These are phyloP conservation scores for Oxycera nigricornis DNA, from an alignment of 2,888 invertebrate genomes.

Conservation along the genomic window DNA sequence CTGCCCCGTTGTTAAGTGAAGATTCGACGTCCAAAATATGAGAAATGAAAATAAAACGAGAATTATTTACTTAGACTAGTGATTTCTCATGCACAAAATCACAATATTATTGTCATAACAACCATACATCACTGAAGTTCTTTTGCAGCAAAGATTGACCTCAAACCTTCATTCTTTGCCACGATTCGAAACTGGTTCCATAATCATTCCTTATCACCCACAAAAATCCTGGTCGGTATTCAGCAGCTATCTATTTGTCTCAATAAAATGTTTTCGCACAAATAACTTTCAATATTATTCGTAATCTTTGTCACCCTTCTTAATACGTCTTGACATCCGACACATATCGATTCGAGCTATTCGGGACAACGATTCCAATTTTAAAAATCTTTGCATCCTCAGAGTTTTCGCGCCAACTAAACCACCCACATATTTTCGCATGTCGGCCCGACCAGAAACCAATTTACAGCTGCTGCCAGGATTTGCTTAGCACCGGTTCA, in stretches of 20 bases:
- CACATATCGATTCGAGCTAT: conserved; percentile 16
- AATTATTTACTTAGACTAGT: too few relatives aligned
- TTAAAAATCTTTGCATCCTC: not conserved
- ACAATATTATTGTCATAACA: too few relatives aligned
- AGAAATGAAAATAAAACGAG: too few relatives aligned
- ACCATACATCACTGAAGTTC: too few relatives aligned
- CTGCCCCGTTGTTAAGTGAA: too few relatives aligned
- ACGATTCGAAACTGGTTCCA: not conserved
- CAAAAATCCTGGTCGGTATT: conserved; percentile 6
- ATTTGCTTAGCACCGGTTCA: conserved; percentile 12
- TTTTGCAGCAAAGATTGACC: too few relatives aligned
- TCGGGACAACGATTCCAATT: conserved; percentile 17
- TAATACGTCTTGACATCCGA: conserved; percentile 34
- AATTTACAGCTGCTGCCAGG: conserved; percentile 1
- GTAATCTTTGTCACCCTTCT: conserved; percentile 22
- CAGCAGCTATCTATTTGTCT: conserved; percentile 27
- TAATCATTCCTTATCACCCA: not conserved
- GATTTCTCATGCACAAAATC: too few relatives aligned
- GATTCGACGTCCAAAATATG: too few relatives aligned
- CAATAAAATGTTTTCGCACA: conserved; percentile 35
- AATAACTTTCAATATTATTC: conserved; percentile 37
- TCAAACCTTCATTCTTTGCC: too few relatives aligned
- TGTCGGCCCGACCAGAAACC: not conserved
- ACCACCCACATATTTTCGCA: not conserved
- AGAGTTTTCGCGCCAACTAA: not conserved